These are phyloP conservation scores for Spilarctia lutea DNA, from an alignment of 2,888 invertebrate genomes.

Conservation along the genomic window DNA sequence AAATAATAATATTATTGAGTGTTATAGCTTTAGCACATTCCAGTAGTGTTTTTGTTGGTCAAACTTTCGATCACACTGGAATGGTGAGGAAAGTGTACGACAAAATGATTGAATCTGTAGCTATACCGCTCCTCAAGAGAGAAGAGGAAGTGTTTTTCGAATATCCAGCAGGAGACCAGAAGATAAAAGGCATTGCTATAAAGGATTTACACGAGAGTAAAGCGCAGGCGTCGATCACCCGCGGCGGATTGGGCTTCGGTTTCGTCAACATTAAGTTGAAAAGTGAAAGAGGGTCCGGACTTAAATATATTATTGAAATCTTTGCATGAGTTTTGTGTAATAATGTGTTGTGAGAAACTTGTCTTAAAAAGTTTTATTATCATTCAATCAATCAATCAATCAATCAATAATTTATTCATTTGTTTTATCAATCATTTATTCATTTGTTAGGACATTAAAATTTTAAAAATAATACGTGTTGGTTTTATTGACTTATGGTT, in stretches of 20 bases:
- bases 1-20: conserved; percentile 34
- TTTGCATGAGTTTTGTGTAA: conserved; percentile 54
- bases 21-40: conserved; percentile 32
- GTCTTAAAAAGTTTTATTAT: not conserved
- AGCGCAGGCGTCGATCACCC: conserved; percentile 65
- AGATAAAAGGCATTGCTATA: conserved; percentile 62
- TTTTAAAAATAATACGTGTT: not conserved
- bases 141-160: conserved; percentile 62
- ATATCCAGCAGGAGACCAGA: conserved; percentile 64
- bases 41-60: conserved; percentile 64
- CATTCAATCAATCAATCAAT: too few relatives aligned
- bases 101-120: conserved; percentile 51
- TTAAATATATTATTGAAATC: conserved; percentile 67
- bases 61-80: conserved; percentile 61
- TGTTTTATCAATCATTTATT: too few relatives aligned
- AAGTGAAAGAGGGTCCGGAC: conserved; percentile 71
- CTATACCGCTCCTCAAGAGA: conserved; percentile 59
- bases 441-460: not conserved
- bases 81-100: conserved; percentile 62
- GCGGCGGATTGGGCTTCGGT: conserved; percentile 70
- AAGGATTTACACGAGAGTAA: conserved; percentile 59
- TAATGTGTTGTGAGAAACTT: not conserved
- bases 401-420: too few relatives aligned
- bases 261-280: conserved; percentile 72
- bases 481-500: not conserved